These are phyloP conservation scores for Stenotaenia linearis DNA, from an alignment of 2,888 invertebrate genomes.

Conservation along the genomic window DNA sequence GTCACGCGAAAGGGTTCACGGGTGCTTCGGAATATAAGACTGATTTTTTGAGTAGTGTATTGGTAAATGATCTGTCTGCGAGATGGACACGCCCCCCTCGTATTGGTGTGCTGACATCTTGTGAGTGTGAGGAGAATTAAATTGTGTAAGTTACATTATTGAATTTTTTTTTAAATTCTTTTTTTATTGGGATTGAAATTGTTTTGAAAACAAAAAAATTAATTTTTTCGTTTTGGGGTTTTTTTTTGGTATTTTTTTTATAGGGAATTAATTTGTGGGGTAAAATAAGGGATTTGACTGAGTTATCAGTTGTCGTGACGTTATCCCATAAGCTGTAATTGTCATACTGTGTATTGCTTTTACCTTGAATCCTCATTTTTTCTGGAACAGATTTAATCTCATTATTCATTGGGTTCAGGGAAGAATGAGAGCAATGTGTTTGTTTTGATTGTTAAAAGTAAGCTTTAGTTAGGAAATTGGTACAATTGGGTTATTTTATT, in stretches of 20 bases:
- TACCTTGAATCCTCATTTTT: not conserved
- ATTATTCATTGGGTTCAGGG: not conserved
- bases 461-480: no score
- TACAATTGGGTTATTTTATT: no score
- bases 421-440: no score
- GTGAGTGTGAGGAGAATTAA: not conserved
- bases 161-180: not conserved
- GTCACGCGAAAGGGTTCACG: not conserved
- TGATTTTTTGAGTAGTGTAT: not conserved
- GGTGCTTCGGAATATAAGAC: not conserved
- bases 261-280: no score
- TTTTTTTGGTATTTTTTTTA: no score
- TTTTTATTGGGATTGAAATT: no score
- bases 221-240: not conserved
- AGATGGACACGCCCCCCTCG: not conserved
- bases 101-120: not conserved
- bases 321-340: not conserved
- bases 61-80: not conserved
- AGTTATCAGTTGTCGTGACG: not conserved
- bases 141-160: not conserved
- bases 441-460: no score
- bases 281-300: not conserved
- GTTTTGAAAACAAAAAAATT: no score
- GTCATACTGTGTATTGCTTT: not conserved
- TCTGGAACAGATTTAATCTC: not conserved